Evolutionary conservation across 35 echinoderm and acorn worm genomes (phyloP).

Genomic region (Nesometra sesokonis): DNA sequence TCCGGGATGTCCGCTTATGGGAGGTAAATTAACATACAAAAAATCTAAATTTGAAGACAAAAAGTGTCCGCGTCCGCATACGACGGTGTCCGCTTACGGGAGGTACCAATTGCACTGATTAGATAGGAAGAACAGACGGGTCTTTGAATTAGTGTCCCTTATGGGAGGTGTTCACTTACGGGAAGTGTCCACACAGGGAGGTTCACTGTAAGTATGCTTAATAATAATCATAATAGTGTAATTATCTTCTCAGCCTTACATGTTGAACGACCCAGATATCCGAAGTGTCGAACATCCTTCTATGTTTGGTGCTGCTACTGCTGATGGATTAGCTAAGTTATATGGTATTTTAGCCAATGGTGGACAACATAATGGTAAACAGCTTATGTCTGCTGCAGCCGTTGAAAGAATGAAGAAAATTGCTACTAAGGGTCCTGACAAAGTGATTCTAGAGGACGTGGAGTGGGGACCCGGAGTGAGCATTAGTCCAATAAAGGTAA

Average conservation of each 20-base stretch:
- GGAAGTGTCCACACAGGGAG: too few relatives aligned
- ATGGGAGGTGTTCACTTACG: too few relatives aligned
- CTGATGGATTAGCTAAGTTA: slow-evolving; percentile 4
- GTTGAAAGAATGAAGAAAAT: not conserved
- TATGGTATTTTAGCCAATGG: slow-evolving; percentile 22
- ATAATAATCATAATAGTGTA: too few relatives aligned
- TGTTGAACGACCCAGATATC: not conserved
- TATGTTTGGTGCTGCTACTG: not conserved
- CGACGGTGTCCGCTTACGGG: too few relatives aligned
- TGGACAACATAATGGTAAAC: not conserved
- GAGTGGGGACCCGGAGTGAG: not conserved
- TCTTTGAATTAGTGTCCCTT: too few relatives aligned
- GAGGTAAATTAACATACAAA: too few relatives aligned
- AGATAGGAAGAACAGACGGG: too few relatives aligned
- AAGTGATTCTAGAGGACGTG: not conserved
- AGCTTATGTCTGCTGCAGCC: not conserved
- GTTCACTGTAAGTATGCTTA: too few relatives aligned
- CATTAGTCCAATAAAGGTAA: not conserved
- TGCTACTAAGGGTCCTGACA: not conserved
- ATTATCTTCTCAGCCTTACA: not conserved
- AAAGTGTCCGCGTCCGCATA: too few relatives aligned
- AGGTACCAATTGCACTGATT: too few relatives aligned
- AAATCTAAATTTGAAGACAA: too few relatives aligned
- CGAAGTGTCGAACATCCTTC: not conserved
- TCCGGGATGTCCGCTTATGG: too few relatives aligned